Evolutionary conservation across 2,888 invertebrate species (phyloP).

Genomic region (Villa cingulata): DNA sequence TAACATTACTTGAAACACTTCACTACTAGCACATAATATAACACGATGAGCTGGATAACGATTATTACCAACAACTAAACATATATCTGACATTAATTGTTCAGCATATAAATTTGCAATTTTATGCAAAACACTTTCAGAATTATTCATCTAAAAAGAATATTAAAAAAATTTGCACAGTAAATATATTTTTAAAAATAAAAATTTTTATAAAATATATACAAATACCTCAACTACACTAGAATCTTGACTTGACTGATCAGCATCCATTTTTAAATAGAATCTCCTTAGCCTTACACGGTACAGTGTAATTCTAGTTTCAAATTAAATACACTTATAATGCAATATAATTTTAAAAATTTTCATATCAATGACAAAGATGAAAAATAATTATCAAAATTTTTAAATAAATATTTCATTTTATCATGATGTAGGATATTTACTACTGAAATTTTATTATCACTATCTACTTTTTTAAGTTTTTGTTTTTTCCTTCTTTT

Average conservation of each 20-base stretch:
- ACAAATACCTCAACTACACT: conserved; percentile 17
- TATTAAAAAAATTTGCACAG: neutral
- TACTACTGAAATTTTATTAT: too few relatives aligned
- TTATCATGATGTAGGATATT: too few relatives aligned
- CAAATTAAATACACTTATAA: too few relatives aligned
- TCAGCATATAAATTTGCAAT: conserved; percentile 74
- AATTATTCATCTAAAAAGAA: conserved; percentile 64
- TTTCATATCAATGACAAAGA: too few relatives aligned
- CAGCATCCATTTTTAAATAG: conserved; percentile 11
- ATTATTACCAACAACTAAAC: conserved; percentile 65
- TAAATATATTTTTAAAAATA: neutral
- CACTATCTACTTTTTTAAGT: too few relatives aligned
- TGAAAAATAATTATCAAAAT: too few relatives aligned
- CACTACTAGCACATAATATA: conserved; percentile 85
- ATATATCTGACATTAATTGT: conserved; percentile 79
- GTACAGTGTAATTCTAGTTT: too few relatives aligned
- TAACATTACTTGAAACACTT: conserved; percentile 94
- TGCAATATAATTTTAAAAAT: too few relatives aligned
- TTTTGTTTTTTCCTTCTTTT: too few relatives aligned
- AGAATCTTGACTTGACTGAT: conserved; percentile 19
- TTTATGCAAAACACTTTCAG: conserved; percentile 63
- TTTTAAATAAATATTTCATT: too few relatives aligned
- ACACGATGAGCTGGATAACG: conserved; percentile 80
- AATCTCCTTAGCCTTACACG: too few relatives aligned
- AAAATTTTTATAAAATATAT: neutral